Evolutionary conservation across 2,797 vertebrate genomes (phyloP), one percentile per base, ranked within the genome.

Genomic region (Gambelia wislizenii): DNA sequence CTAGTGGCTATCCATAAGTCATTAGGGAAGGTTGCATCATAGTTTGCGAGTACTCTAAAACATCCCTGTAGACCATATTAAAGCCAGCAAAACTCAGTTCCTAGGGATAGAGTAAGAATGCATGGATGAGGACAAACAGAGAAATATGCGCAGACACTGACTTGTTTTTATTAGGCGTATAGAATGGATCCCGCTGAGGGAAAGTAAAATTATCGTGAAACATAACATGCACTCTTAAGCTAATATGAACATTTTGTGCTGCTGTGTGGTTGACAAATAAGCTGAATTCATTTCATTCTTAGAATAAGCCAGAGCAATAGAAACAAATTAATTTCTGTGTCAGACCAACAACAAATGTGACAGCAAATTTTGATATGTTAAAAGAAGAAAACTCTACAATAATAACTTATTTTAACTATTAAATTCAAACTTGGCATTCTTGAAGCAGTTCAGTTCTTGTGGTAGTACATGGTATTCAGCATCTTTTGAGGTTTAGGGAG

Each of bases 341-440:
- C 47, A 70, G 64, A 54, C 47, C 64, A 80, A 70, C 77, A 80
- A 64, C 77, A 80, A 54, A 70, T 36, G 33, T 80, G 77, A 80
- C 85, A 87, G n/a, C 7, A 22, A 77, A 70, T 87, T 70, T 52
- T 80, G 74, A 80, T 87, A 80, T 54, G 18, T 70, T 89, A 70
- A 79, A 72, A 89, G 49, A 84, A 42, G 36, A 84, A 78, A 18
- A 54, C 20, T 56, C 59, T 84, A 47, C 16, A 78, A 78, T 42
- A 89, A 70, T 87, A 25, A 56, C 64, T 72, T 54, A 2, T 27
- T 84, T 89, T 84, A 84, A 79, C 77, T 78, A 52, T 78, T 59
- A 49, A 84, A 89, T 84, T 89, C 78, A 90, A 77, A 47, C 89
- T 92, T 82, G 69, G 10, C 44, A 47, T 78, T 83, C 87, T 87